Conservation (phyloP, 1,140 invertebrate genomes). For the Drosophila equinoxialis region DNA sequence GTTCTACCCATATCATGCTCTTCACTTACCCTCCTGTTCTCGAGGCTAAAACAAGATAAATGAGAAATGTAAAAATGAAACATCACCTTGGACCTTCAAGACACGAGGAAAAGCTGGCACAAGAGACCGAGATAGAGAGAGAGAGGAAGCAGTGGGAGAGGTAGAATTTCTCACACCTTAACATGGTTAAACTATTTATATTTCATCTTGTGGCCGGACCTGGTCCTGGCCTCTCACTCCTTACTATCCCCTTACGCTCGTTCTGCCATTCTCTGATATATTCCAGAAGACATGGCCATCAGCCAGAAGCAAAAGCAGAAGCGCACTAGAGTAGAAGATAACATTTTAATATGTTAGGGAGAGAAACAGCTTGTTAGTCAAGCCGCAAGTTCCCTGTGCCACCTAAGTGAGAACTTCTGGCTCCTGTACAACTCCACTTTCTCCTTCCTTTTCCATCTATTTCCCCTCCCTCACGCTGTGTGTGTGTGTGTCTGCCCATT, state of each 20-base stretch:
- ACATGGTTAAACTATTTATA: slow-evolving; percentile 30
- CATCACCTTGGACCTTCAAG: slow-evolving; percentile 72
- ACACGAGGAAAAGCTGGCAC: slow-evolving; percentile 27
- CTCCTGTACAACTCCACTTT: slow-evolving; percentile 4
- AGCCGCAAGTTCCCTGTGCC: slow-evolving; percentile 57
- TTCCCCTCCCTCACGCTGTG: neutral
- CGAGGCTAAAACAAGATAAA: slow-evolving; percentile 79
- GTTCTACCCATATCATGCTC: neutral
- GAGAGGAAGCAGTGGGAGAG: neutral
- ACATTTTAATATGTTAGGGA: slow-evolving; percentile 77
- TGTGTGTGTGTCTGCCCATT: slow-evolving; percentile 65
- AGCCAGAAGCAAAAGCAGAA: slow-evolving; percentile 10
- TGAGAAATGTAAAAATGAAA: slow-evolving; percentile 82
- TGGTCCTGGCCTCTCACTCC: neutral
- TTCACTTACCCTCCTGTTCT: neutral
- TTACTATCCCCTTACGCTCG: neutral
- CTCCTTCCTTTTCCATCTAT: slow-evolving; percentile 14
- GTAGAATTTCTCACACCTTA: slow-evolving; percentile 9
- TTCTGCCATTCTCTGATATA: slow-evolving; percentile 5
- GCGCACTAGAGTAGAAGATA: slow-evolving; percentile 61
- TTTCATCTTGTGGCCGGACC: slow-evolving; percentile 34
- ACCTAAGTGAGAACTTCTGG: slow-evolving; percentile 20
- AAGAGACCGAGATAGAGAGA: neutral
- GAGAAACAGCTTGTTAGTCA: slow-evolving; percentile 59
- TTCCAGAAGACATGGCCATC: slow-evolving; percentile 4